Percentiles rank a stretch among this genome's conserved stretches.
Evolutionary conservation across 2,888 invertebrate genomes (phyloP).

Genomic region (Mimumesa dahlbomi): DNA sequence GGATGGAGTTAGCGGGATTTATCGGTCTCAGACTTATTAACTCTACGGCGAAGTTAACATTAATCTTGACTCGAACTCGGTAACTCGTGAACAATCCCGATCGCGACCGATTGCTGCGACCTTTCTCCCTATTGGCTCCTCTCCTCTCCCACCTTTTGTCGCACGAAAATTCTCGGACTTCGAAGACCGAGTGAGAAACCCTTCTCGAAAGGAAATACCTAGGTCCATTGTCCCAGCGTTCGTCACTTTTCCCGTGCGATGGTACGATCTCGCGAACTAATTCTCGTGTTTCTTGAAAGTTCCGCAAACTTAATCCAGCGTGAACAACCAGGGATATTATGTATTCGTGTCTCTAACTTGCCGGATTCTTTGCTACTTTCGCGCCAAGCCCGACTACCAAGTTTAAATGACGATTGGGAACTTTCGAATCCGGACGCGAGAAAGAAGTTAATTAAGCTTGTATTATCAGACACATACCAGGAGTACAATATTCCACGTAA

Average conservation of each 20-base stretch:
- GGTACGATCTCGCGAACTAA: background rate
- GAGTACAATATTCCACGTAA: too few species aligned
- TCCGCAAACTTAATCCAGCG: constrained; percentile 23
- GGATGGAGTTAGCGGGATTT: constrained; percentile 73
- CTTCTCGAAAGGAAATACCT: background rate
- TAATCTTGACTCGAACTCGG: constrained; percentile 71
- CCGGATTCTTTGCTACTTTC: constrained; percentile 25
- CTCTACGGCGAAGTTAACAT: constrained; percentile 77
- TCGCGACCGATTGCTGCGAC: constrained; percentile 62
- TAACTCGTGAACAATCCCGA: constrained; percentile 67
- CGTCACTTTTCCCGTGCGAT: background rate
- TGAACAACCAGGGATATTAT: constrained; percentile 19
- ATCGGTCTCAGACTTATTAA: constrained; percentile 77
- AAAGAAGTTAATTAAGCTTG: too few species aligned
- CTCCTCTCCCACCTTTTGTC: constrained; percentile 4
- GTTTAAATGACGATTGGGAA: too few species aligned
- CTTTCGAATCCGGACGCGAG: too few species aligned
- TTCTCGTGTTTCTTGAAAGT: constrained; percentile 4
- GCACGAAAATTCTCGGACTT: constrained; percentile 30
- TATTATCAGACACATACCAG: too few species aligned
- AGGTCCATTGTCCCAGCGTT: constrained; percentile 5
- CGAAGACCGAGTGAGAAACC: constrained; percentile 19
- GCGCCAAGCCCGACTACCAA: background rate
- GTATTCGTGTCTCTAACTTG: constrained; percentile 14
- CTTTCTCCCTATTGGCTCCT: constrained; percentile 47